Evolutionary conservation across 92 coral and sea anemone species (phyloP).

Genomic region (Siderastrea siderea): DNA sequence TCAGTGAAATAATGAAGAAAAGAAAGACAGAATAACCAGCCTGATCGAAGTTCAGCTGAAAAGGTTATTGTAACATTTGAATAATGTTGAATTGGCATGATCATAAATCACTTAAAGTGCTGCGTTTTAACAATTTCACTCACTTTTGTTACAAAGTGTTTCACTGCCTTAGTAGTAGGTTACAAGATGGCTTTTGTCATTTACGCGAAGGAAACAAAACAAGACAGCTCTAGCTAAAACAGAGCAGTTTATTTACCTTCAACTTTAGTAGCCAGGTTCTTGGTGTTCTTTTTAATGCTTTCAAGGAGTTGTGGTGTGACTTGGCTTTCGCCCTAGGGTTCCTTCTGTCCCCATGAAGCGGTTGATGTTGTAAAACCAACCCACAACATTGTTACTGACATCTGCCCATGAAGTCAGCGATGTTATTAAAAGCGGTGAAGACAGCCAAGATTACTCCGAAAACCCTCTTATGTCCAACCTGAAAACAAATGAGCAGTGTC

Average conservation of each 20-base stretch:
- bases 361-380: slow-evolving; percentile 38
- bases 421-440: slow-evolving; percentile 8
- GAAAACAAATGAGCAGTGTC: not conserved
- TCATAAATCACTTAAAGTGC: too few species aligned
- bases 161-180: too few species aligned
- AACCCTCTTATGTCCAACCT: slow-evolving; percentile 18
- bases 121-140: too few species aligned
- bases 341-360: slow-evolving; percentile 41
- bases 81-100: too few species aligned
- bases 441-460: slow-evolving; percentile 32
- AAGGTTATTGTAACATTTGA: too few species aligned
- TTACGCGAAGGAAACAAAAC: too few species aligned
- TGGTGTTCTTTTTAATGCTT: not conserved
- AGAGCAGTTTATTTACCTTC: not conserved
- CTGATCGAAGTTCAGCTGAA: too few species aligned
- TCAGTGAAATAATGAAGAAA: too few species aligned
- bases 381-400: slow-evolving; percentile 14
- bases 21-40: too few species aligned
- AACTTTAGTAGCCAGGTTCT: not conserved
- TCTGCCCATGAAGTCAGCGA: slow-evolving; percentile 42
- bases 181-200: too few species aligned
- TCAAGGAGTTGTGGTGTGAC: slow-evolving; percentile 14
- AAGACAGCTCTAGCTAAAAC: not conserved
- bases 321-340: not conserved
- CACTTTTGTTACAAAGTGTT: too few species aligned